Percentiles rank a stretch among this genome's conserved stretches.
Evolutionary conservation across 30 jellyfish, hydroid and myxozoan genomes (phyloP).

Genomic region (Cassiopea andromeda): DNA sequence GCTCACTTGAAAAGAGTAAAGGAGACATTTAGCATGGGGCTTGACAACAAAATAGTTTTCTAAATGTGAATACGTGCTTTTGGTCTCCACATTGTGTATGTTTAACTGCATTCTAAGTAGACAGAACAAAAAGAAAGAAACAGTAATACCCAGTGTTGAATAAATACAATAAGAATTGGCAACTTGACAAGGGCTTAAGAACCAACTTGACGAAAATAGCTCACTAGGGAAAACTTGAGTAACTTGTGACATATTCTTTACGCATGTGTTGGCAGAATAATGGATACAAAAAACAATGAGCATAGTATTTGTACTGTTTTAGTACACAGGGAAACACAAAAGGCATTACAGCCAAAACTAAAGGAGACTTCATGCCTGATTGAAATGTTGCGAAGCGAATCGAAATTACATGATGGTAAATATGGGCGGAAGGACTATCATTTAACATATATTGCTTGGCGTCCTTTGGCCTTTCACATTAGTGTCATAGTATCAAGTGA

Average conservation of each 20-base stretch:
- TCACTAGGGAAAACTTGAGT: not conserved
- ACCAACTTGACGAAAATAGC: not conserved
- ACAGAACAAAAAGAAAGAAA: not conserved
- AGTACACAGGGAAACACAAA: not conserved
- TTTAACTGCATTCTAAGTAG: not conserved
- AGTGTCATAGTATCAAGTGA: not conserved
- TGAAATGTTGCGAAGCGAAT: conserved; percentile 16
- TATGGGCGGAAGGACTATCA: conserved; percentile 8
- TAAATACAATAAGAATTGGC: not conserved
- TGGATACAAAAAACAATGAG: conserved; percentile 3
- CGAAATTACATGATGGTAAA: conserved; percentile 16
- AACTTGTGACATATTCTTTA: conserved; percentile 1
- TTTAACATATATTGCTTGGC: not conserved
- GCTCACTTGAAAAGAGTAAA: not conserved
- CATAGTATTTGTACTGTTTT: conserved; percentile 12
- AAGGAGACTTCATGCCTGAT: conserved; percentile 21
- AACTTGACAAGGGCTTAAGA: not conserved
- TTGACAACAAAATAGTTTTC: not conserved
- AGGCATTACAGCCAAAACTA: not conserved
- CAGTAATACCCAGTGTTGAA: not conserved
- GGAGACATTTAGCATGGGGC: not conserved
- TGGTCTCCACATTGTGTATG: not conserved
- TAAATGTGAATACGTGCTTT: not conserved
- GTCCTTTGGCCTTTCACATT: conserved; percentile 30
- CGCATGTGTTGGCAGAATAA: not conserved